Evolutionary conservation across 2,888 invertebrate genomes (phyloP).

Genomic region (Harpagoxenus sublaevis): DNA sequence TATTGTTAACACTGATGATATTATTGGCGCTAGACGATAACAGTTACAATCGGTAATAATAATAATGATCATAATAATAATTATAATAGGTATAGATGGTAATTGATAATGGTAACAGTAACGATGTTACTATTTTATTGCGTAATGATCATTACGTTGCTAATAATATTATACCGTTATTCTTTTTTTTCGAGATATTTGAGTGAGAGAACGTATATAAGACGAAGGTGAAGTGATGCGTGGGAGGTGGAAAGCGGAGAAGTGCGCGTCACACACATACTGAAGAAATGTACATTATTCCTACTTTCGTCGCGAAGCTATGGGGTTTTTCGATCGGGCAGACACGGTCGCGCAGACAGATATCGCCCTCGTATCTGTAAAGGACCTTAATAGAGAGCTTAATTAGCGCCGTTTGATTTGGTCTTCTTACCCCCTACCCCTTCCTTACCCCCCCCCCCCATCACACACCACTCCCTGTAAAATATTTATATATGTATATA

Average conservation of each 20-base stretch:
- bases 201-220: slow-evolving; percentile 36
- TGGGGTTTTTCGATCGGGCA: slow-evolving; percentile 9
- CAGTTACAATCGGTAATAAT: slow-evolving; percentile 42
- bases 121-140: slow-evolving; percentile 46
- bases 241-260: background rate
- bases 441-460: no score
- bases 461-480: slow-evolving; percentile 72
- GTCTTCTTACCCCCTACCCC: slow-evolving; percentile 69
- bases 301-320: slow-evolving; percentile 58
- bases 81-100: slow-evolving; percentile 11
- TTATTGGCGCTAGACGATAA: slow-evolving; percentile 25
- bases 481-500: slow-evolving; percentile 75
- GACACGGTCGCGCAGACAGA: slow-evolving; percentile 2
- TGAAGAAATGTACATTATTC: slow-evolving; percentile 72
- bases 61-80: slow-evolving; percentile 9
- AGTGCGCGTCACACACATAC: background rate
- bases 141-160: slow-evolving; percentile 36
- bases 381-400: slow-evolving; percentile 72
- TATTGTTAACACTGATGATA: slow-evolving; percentile 54
- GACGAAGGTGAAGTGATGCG: slow-evolving; percentile 48
- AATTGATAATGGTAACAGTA: slow-evolving; percentile 46
- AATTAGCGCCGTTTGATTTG: slow-evolving; percentile 74
- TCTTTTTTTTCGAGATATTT: slow-evolving; percentile 24
- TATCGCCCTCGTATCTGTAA: slow-evolving; percentile 55
- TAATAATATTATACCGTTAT: slow-evolving; percentile 38